phyloP scores from a whole-genome alignment of 2,797 vertebrate species.

The Setipinna tenuifilis region DNA sequence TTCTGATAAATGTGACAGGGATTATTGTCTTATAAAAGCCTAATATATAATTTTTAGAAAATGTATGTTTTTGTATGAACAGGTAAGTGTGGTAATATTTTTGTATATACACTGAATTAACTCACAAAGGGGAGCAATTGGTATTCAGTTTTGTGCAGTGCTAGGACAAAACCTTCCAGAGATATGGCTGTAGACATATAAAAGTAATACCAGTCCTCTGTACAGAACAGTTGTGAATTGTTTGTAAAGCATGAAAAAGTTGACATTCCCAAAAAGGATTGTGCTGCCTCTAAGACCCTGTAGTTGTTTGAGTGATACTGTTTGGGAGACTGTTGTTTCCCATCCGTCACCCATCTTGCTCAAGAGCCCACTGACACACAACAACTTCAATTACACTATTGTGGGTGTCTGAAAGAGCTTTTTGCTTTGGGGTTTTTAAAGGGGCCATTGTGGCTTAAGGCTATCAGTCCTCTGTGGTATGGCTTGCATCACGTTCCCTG shows the following conservation, averaged over 20 bases:
- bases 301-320: not conserved
- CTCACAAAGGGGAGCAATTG: not conserved
- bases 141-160: not conserved
- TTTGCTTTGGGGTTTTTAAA: not conserved
- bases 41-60: no score
- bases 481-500: not conserved
- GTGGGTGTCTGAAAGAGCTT: not conserved
- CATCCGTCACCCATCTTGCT: not conserved
- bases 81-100: no score
- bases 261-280: no score
- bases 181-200: not conserved
- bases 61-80: no score
- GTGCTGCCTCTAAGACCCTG: not conserved
- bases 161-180: not conserved
- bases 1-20: not conserved
- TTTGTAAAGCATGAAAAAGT: not conserved
- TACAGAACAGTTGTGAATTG: not conserved
- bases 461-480: not conserved
- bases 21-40: no score
- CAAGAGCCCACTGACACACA: not conserved
- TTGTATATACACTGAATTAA: not conserved
- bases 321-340: not conserved
- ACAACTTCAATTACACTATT: not conserved
- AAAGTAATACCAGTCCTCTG: not conserved
- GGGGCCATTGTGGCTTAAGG: not conserved